These are phyloP conservation scores for Sipha maydis DNA, from an alignment of 2,888 invertebrate species.

Conservation along the genomic window DNA sequence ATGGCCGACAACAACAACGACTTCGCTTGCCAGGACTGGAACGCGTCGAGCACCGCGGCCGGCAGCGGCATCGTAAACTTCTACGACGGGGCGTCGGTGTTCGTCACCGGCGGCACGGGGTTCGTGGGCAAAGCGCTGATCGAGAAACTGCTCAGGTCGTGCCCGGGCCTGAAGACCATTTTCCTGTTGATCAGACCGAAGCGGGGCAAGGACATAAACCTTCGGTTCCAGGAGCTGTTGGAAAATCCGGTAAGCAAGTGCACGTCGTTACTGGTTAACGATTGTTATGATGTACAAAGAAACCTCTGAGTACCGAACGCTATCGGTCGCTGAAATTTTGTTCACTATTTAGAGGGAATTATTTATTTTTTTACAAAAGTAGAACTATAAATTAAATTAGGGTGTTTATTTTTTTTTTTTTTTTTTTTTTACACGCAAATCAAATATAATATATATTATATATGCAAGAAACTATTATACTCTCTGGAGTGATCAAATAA, in stretches of 20 bases:
- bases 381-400: no score
- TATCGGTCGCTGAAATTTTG: no score
- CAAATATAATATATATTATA: no score
- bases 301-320: no score
- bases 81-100: constrained; percentile 71
- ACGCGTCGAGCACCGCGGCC: constrained; percentile 12
- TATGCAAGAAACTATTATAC: no score
- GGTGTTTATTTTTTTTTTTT: no score
- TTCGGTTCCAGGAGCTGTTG: constrained; percentile 65
- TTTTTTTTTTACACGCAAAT: no score
- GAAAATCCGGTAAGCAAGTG: constrained; percentile 65
- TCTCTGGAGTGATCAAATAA: no score
- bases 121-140: constrained; percentile 93
- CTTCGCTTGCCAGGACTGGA: constrained; percentile 42
- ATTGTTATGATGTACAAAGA: no score
- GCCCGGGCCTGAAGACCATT: constrained; percentile 80
- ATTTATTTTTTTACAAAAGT: no score
- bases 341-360: no score
- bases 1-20: constrained; percentile 53
- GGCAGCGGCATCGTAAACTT: constrained; percentile 67
- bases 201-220: constrained; percentile 64
- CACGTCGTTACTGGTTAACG: not conserved
- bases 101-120: constrained; percentile 80
- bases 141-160: constrained; percentile 90
- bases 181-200: constrained; percentile 82